Base-by-base conservation (phyloP, 1,140 invertebrate genomes). In the Halotydeus destructor region DNA sequence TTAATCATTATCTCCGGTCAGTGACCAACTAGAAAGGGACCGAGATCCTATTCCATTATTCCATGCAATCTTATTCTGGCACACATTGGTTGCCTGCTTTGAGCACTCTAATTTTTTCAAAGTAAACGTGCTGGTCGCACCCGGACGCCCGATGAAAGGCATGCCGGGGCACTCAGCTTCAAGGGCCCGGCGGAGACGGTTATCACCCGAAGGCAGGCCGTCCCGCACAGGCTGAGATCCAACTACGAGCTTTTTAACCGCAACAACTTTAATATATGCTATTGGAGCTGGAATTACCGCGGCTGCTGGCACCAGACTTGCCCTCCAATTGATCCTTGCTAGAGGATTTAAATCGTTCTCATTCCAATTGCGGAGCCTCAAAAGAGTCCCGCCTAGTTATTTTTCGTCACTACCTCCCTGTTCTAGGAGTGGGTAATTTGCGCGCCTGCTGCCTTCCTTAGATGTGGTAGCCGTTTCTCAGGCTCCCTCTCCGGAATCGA, bases 391-490 rank as follows among this genome's bases (percentile, higher is more conserved):
- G 69, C 73, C 76, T 78, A 69, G 71, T 76, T 79, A 80, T 79
- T 78, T 79, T 73, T 81, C 69, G 72, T 80, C 75, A 78, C 67
- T 69, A 68, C 66, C 67, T 70, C 65, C 70, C 71, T 70, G 70
- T 71, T 66, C 65, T 64, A 68, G 72, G 72, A 79, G 65, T 79
- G 76, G 74, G 74, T 79, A 80, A 75, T 71, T 76, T 76, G 69
- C 73, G 74, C 72, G 74, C 75, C 74, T 79, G 75, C 75, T 79
- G 75, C 76, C 74, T 78, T 80, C 75, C 75, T 77, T 80, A 70
- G 76, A 78, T 76, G 76, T 80, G 74, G 74, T 79, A 79, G 77
- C 76, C 74, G 71, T 80, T 78, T 79, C 74, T 78, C 74, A 77
- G 74, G 74, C 73, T 76, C 73, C 74, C 72, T 76, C 72, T 60